These are phyloP conservation scores for Sorex maritimensis DNA, from an alignment of 2,797 vertebrate species.

Conservation along the genomic window DNA sequence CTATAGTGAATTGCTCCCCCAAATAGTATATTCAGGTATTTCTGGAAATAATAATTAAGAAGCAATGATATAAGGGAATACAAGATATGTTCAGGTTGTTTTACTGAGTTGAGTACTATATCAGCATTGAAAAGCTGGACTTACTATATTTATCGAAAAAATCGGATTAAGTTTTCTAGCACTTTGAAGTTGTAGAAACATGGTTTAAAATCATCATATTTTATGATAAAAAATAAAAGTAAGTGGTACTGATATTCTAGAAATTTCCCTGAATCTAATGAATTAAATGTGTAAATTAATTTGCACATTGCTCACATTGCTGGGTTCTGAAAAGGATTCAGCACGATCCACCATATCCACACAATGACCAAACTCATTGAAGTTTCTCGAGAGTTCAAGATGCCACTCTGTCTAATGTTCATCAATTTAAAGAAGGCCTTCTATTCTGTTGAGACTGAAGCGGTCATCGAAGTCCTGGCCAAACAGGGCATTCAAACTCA, in stretches of 20 bases:
- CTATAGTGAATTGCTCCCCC: neutral
- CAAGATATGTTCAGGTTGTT: neutral
- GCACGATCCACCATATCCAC: too few relatives aligned
- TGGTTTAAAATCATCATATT: constrained; percentile 2
- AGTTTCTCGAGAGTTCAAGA: too few relatives aligned
- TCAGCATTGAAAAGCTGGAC: constrained; percentile 32
- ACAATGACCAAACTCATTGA: too few relatives aligned
- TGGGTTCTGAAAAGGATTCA: too few relatives aligned
- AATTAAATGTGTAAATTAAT: too few relatives aligned
- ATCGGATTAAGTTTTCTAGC: neutral
- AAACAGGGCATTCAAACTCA: too few relatives aligned
- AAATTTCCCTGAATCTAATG: neutral
- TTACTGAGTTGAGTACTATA: neutral
- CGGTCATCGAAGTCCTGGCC: too few relatives aligned
- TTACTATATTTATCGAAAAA: neutral
- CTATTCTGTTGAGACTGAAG: too few relatives aligned
- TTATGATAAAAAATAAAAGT: constrained; percentile 30
- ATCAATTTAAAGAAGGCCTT: too few relatives aligned
- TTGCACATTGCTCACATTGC: too few relatives aligned
- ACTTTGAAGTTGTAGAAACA: neutral
- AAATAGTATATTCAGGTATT: neutral
- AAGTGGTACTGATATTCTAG: neutral
- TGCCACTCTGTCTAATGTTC: too few relatives aligned
- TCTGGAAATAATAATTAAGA: constrained; percentile 5
- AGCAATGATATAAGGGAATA: neutral